phyloP scores from a whole-genome alignment of 1,140 invertebrate genomes.

The Bombus impatiens region DNA sequence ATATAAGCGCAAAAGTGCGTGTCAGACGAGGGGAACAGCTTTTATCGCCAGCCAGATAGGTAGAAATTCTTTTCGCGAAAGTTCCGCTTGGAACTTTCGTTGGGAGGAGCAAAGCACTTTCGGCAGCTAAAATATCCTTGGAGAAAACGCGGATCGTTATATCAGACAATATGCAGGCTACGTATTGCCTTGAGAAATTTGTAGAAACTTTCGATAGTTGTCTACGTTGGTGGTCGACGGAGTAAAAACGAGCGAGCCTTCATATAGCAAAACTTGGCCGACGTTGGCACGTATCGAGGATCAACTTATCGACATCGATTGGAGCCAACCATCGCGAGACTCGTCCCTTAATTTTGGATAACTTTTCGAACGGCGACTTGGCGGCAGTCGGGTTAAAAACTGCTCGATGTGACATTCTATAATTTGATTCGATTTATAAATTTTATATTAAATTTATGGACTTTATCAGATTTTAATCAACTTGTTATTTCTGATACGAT shows the following conservation, averaged over 20 bases:
- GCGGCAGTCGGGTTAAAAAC: too few species aligned
- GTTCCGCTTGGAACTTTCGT: constrained; percentile 1
- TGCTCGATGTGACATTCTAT: too few species aligned
- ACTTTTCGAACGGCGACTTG: too few species aligned
- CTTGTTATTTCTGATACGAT: too few species aligned
- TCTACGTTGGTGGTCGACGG: neutral
- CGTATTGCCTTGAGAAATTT: constrained; percentile 32
- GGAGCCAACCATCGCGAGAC: neutral
- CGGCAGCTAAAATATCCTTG: constrained; percentile 6
- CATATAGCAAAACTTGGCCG: neutral
- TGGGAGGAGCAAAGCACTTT: neutral
- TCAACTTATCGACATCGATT: neutral
- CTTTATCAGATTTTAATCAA: too few species aligned
- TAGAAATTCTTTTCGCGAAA: constrained; percentile 15
- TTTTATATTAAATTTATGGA: too few species aligned
- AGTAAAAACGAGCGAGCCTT: neutral
- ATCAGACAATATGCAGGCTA: constrained; percentile 13
- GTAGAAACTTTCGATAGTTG: constrained; percentile 26
- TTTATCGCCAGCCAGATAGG: neutral
- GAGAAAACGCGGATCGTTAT: constrained; percentile 19
- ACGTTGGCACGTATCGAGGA: neutral
- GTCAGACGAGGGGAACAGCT: neutral
- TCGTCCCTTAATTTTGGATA: neutral
- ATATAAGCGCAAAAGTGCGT: neutral
- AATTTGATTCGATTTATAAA: too few species aligned